Conservation (phyloP, 2,113 vertebrate genomes). For the Halcyon malimbica region DNA sequence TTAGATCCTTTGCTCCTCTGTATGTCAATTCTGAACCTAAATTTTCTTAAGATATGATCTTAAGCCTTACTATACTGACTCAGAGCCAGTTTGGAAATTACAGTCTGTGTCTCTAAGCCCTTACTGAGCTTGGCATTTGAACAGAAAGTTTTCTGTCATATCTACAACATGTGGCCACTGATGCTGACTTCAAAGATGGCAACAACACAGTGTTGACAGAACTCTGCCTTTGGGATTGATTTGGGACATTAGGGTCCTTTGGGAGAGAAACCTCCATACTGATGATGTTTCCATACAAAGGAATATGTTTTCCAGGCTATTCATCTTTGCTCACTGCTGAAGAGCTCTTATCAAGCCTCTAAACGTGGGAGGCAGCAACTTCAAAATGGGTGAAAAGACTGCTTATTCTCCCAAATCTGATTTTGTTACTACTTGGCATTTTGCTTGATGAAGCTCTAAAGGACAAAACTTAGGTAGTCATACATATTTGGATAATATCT, state of each 20-base stretch:
- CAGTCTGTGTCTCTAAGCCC: background rate
- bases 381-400: background rate
- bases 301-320: background rate
- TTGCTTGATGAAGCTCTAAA: background rate
- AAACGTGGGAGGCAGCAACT: background rate
- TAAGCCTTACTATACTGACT: background rate
- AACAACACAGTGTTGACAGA: background rate
- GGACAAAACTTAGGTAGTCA: background rate
- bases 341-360: background rate
- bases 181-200: background rate
- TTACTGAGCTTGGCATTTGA: background rate
- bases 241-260: background rate
- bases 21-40: background rate
- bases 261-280: background rate
- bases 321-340: background rate
- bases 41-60: background rate
- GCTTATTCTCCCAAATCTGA: background rate
- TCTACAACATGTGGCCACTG: background rate
- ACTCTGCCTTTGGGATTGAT: background rate
- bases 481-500: background rate
- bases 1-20: background rate
- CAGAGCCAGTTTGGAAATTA: background rate
- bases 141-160: background rate
- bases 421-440: background rate
- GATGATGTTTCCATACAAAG: background rate